phyloP scores from a whole-genome alignment of 2,797 vertebrate genomes.

The Champsocephalus gunnari region DNA sequence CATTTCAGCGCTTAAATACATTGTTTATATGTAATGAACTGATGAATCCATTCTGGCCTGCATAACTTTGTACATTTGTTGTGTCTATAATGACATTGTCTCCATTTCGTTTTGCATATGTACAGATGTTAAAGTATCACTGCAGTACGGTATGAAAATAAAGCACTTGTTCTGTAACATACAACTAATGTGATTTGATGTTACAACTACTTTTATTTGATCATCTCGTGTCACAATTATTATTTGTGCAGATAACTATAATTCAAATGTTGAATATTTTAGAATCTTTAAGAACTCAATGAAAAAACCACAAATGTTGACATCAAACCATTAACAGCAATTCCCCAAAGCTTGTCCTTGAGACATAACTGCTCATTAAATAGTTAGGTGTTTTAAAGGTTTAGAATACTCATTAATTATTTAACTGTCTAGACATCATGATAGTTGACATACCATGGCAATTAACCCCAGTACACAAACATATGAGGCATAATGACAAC shows the following conservation, averaged over 20 bases:
- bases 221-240: slow-evolving; percentile 1
- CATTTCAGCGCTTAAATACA: slow-evolving; percentile 88
- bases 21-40: slow-evolving; percentile 90
- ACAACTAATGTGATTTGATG: slow-evolving; percentile 30
- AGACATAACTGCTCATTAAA: slow-evolving; percentile 76
- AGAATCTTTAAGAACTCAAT: neutral
- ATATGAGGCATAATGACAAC: slow-evolving; percentile 34
- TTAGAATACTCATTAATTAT: slow-evolving; percentile 79
- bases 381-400: slow-evolving; percentile 73
- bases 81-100: slow-evolving; percentile 91
- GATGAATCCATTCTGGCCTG: slow-evolving; percentile 88
- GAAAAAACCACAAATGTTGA: slow-evolving; percentile 5
- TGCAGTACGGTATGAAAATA: slow-evolving; percentile 95
- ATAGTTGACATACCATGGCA: slow-evolving; percentile 71
- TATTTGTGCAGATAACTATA: neutral
- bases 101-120: slow-evolving; percentile 90
- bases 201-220: neutral
- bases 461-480: slow-evolving; percentile 58
- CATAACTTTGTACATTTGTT: slow-evolving; percentile 94
- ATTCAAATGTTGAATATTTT: neutral
- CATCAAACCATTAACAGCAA: slow-evolving; percentile 33
- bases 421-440: slow-evolving; percentile 79
- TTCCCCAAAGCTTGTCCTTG: slow-evolving; percentile 44
- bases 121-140: slow-evolving; percentile 99
- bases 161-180: slow-evolving; percentile 94